phyloP scores from a whole-genome alignment of 2,888 invertebrate genomes.

The Physocephala rufipes region DNA sequence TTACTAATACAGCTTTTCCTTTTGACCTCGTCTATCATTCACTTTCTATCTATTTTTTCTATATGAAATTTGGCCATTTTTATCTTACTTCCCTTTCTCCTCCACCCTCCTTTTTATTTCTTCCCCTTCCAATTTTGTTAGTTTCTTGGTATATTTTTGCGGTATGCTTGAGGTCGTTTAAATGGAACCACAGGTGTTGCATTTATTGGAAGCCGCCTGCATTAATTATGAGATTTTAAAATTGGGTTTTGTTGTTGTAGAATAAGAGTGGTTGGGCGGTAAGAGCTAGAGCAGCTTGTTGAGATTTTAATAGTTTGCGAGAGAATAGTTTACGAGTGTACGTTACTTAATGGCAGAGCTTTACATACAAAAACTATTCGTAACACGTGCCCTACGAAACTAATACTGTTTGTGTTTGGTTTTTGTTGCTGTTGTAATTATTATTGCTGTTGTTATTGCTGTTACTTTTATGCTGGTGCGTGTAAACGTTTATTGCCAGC shows the following conservation, averaged over 20 bases:
- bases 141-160: constrained; percentile 44
- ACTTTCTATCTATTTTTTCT: not conserved
- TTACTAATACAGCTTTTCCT: no score
- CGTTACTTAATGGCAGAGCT: constrained; percentile 24
- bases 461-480: not conserved
- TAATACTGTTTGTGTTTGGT: not conserved
- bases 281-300: not conserved
- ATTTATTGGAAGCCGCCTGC: constrained; percentile 65
- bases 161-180: constrained; percentile 60
- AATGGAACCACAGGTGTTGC: constrained; percentile 66
- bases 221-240: constrained; percentile 64
- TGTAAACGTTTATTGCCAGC: constrained; percentile 2
- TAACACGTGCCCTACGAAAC: constrained; percentile 48
- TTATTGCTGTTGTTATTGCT: constrained; percentile 2
- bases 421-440: not conserved
- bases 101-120: not conserved
- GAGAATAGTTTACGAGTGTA: not conserved
- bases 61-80: not conserved
- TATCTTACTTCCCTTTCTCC: not conserved
- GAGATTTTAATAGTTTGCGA: not conserved
- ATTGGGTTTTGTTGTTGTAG: not conserved
- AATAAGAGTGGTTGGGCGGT: not conserved
- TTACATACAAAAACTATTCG: constrained; percentile 57
- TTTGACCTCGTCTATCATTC: not conserved
- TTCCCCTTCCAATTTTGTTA: constrained; percentile 22